Percentiles rank a stretch among this genome's conserved stretches.
Conservation (phyloP, 2,888 invertebrate species). For the Drosophila pegasa region DNA sequence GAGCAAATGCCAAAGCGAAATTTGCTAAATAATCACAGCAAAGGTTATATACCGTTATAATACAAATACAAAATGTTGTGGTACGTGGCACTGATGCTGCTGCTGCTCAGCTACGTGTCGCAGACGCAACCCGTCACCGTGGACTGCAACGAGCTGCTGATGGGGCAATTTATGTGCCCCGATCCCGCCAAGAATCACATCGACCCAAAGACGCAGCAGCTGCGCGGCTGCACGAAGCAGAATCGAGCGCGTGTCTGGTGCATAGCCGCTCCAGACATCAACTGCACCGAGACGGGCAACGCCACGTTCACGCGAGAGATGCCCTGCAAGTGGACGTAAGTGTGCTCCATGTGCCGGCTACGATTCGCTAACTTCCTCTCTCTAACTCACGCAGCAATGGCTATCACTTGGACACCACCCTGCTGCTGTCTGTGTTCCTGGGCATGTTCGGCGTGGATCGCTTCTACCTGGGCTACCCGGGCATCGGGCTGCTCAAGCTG, state of each 20-base stretch:
- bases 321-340: slow-evolving; percentile 98
- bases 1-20: slow-evolving; percentile 21
- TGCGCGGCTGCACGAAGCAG: slow-evolving; percentile 88
- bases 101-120: slow-evolving; percentile 43
- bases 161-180: slow-evolving; percentile 94
- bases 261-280: slow-evolving; percentile 92
- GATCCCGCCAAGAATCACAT: slow-evolving; percentile 91
- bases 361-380: not conserved
- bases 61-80: slow-evolving; percentile 46
- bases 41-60: slow-evolving; percentile 4
- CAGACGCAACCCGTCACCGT: slow-evolving; percentile 67
- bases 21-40: slow-evolving; percentile 19
- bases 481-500: slow-evolving; percentile 96
- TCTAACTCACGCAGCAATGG: slow-evolving; percentile 95
- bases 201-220: slow-evolving; percentile 95
- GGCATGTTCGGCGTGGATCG: slow-evolving; percentile 99
- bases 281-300: slow-evolving; percentile 92
- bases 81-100: slow-evolving; percentile 37
- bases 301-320: slow-evolving; percentile 92
- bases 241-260: slow-evolving; percentile 87
- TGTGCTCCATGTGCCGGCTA: rapidly evolving
- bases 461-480: slow-evolving; percentile 99
- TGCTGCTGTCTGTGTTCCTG: slow-evolving; percentile 96
- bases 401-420: slow-evolving; percentile 95
- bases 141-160: slow-evolving; percentile 90